A percentile compares a stretch with the other conserved stretches of the same genome.
phyloP scores from a whole-genome alignment of 2,888 invertebrate species.

The Chironomus tentans region DNA sequence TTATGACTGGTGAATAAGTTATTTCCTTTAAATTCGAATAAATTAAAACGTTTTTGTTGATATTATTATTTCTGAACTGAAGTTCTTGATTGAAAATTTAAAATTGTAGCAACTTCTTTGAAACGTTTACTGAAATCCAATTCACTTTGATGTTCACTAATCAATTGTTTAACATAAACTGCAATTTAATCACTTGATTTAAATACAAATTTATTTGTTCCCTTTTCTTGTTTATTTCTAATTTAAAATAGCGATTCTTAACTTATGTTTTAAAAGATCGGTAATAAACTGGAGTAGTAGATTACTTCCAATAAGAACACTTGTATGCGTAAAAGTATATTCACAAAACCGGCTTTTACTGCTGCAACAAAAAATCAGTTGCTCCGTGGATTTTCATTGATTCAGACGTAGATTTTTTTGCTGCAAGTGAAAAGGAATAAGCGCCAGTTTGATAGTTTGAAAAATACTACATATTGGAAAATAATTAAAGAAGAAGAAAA shows the following conservation, averaged over 20 bases:
- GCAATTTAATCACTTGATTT: neutral
- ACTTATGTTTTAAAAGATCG: neutral
- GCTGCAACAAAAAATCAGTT: conserved; percentile 12
- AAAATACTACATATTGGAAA: neutral
- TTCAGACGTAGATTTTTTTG: neutral
- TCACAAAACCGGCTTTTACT: conserved; percentile 6
- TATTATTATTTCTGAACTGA: neutral
- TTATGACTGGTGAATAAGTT: conserved; percentile 27
- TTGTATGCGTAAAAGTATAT: neutral
- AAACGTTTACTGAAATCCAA: neutral
- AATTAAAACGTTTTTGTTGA: conserved; percentile 28
- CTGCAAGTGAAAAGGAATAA: neutral
- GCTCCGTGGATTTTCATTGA: conserved; percentile 2
- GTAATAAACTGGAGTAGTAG: neutral
- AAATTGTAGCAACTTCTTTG: neutral
- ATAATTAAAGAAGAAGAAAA: conserved; percentile 6
- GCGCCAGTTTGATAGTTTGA: conserved; percentile 11
- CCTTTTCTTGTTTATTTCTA: neutral
- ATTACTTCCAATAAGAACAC: neutral
- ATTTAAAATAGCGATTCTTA: neutral
- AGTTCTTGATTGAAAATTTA: neutral
- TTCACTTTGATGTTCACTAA: neutral
- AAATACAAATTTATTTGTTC: neutral
- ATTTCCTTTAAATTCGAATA: no score
- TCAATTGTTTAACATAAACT: neutral